Base-by-base conservation (phyloP, 2,888 invertebrate species). In the Lissonota sp. region DNA sequence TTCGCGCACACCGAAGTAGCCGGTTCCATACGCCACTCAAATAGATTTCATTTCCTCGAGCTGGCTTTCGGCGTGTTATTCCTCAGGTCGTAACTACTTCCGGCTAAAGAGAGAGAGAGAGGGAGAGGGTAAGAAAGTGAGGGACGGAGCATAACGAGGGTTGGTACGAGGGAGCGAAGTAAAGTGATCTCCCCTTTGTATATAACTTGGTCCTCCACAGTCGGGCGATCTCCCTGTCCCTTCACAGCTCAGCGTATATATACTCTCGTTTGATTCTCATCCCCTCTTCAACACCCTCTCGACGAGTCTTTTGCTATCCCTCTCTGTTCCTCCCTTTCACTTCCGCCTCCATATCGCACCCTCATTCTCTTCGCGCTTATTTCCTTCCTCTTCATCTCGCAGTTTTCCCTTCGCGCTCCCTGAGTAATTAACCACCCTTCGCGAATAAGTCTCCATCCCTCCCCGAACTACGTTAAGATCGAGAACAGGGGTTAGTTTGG, bases 41-140 rank as follows among this genome's bases (percentile, higher is more conserved):
- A 86, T 87, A 81, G 86, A 87, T 88, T 87, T 87, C 86, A 87
- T 87, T 86, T 85, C 79, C 86, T 83, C 71, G 73, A 76, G 74
- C 82, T 76, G 82, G 77, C 80, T 83, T 81, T 84, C 78, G 67
- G 69, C 82, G 81, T 84, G 85, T 85, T 86, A 86, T 85, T 87
- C 73, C 83, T 84, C 71, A 63, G 69, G 77, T 77, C 76, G 77
- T 78, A 78, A 82, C 80, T 76, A 74, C 66, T 80, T 78, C 80
- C 74, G 71, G 57, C 69, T 53, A 39, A 49, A 49, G 12, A n/a
- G 14, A 14, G 53, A 12, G 7, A 6, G 53, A 62, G 16, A 62
- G 55, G 26, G 51, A 49, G 66, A 49, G 49, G 16, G 26, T 6
- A 26, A 37, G 12, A 14, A 39, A 3, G 53, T 5, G 51, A 44